Base-by-base conservation (phyloP, 1,140 invertebrate genomes). In the Goniozus legneri region DNA sequence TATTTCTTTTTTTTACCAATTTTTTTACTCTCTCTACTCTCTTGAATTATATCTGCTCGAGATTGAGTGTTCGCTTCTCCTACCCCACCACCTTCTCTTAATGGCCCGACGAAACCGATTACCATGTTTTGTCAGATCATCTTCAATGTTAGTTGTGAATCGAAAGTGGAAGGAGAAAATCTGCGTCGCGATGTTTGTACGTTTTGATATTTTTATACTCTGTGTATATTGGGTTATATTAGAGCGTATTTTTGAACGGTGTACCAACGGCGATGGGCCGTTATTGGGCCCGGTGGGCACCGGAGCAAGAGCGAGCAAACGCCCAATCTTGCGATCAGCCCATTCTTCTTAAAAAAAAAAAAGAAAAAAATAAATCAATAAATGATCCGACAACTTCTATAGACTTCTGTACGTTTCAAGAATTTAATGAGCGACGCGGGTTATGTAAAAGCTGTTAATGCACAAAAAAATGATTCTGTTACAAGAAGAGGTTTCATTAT, bases 121-220 rank as follows among this genome's bases (percentile, higher is more conserved):
- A 56, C 44, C 50, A 67, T 65, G 65, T 62, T 69, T 71, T 67
- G 67, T 65, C 67, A 67, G 53, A 58, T 68, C 65, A 58, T 62
- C 59, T 34, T 68, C 42, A 54, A 54, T 71, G 67, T 71, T 73
- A 71, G 65, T 59, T 72, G 69, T 73, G 59, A 67, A 55, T 56
- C 61, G 60, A 40, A 52, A 49, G 40, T 50, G 32, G 46, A 52
- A 30, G 47, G 34, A 48, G 39, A 57, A 50, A 47, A 58, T 57
- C 56, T 58, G 52, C 64, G 60, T 62, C 58, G 52, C 58, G 39
- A 47, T 48, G 40, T 27, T 6, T 27, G 10, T 10, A 10, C 47
- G 40, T 48, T 44, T 37, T 43, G 42, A 47, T 47, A 48, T 34
- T 43, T 52, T 43, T 43, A 27, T 10, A 27, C 10, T 27, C 4